Conservation (phyloP, 1,140 invertebrate species). For the Eufriesea mexicana region DNA sequence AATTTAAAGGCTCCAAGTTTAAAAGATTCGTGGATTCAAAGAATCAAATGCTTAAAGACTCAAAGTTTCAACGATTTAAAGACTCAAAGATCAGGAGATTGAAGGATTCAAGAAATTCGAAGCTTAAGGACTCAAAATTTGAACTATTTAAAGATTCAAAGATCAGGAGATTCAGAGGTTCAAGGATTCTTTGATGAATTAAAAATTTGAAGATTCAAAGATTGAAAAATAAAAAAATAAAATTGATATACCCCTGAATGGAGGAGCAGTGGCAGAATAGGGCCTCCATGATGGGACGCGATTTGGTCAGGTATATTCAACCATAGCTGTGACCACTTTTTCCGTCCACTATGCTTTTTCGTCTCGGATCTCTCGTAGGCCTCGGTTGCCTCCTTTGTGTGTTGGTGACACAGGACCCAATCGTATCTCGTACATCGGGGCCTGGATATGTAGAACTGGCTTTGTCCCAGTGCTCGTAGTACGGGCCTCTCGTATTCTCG, state of each 20-base stretch:
- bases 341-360: constrained; percentile 30
- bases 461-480: constrained; percentile 46
- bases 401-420: constrained; percentile 35
- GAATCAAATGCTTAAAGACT: no score
- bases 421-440: constrained; percentile 9
- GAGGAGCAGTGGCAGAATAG: neutral
- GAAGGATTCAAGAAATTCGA: neutral
- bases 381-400: neutral
- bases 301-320: constrained; percentile 25
- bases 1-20: no score
- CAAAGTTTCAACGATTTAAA: no score
- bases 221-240: no score
- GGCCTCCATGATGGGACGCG: neutral
- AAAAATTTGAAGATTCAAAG: no score
- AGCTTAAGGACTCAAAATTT: neutral
- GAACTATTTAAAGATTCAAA: no score
- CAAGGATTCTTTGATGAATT: no score
- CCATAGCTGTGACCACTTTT: constrained; percentile 25
- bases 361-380: neutral
- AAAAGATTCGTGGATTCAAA: no score
- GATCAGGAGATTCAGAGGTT: no score
- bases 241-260: neutral
- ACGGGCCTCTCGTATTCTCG: constrained; percentile 41
- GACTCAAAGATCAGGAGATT: no score
- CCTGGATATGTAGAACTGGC: constrained; percentile 35